These are phyloP conservation scores for Rhorus exstirpatorius DNA, from an alignment of 2,888 invertebrate genomes.

Conservation along the genomic window DNA sequence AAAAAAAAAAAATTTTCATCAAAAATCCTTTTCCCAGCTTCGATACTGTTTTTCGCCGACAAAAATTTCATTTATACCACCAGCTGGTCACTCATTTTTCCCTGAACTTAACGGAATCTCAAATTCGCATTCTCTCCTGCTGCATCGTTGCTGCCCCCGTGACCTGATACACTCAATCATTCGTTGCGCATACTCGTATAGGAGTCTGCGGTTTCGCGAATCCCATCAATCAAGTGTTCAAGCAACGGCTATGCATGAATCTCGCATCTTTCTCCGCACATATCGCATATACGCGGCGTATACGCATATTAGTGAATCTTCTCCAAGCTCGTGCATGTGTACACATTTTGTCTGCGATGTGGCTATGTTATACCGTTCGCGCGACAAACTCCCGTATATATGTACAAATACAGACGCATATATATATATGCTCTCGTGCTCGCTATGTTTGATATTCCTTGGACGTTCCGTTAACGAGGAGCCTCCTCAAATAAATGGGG, in stretches of 20 bases:
- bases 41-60: constrained; percentile 12
- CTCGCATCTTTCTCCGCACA: constrained; percentile 40
- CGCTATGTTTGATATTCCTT: constrained; percentile 55
- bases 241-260: constrained; percentile 49
- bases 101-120: constrained; percentile 71
- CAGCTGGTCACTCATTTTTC: constrained; percentile 37
- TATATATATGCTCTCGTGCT: neutral
- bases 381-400: neutral
- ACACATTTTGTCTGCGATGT: constrained; percentile 60
- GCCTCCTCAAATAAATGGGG: constrained; percentile 57
- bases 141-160: constrained; percentile 31
- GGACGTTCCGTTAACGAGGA: constrained; percentile 61
- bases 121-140: constrained; percentile 72
- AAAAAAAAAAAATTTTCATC: too few relatives aligned
- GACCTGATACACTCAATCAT: constrained; percentile 74
- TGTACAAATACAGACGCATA: neutral
- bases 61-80: constrained; percentile 33
- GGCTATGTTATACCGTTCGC: constrained; percentile 18
- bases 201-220: constrained; percentile 65
- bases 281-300: constrained; percentile 19
- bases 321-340: constrained; percentile 15
- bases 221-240: constrained; percentile 76
- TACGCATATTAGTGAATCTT: constrained; percentile 20
- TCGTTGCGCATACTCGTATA: constrained; percentile 67
- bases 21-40: too few relatives aligned